Conservation (phyloP, 2,113 vertebrate species). For the Pelobates fuscus region DNA sequence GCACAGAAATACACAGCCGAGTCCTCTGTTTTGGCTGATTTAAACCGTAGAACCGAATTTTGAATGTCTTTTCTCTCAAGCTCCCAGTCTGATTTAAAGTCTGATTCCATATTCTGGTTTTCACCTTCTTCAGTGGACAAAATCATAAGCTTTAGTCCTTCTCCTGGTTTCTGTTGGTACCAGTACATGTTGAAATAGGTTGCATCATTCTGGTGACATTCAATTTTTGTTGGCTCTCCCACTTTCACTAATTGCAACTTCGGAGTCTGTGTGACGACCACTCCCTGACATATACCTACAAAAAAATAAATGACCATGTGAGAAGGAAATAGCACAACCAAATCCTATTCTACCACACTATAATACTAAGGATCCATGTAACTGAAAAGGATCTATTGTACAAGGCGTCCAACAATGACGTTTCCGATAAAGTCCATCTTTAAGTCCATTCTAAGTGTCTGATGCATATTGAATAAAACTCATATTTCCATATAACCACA, state of each 20-base stretch:
- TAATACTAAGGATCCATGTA: too few relatives aligned
- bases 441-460: too few relatives aligned
- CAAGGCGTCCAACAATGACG: too few relatives aligned
- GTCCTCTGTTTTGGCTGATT: background rate
- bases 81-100: background rate
- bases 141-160: constrained; percentile 17
- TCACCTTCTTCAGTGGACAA: background rate
- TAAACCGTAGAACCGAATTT: background rate
- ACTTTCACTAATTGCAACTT: background rate
- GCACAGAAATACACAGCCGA: constrained; percentile 27
- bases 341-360: too few relatives aligned
- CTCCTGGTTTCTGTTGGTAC: constrained; percentile 20
- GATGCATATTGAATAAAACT: too few relatives aligned
- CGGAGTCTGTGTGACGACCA: background rate
- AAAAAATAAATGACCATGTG: too few relatives aligned
- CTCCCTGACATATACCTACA: background rate
- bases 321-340: too few relatives aligned
- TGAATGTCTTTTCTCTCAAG: background rate
- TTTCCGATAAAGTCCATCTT: too few relatives aligned
- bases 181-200: constrained; percentile 12
- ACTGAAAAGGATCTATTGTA: too few relatives aligned
- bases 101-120: background rate
- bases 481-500: too few relatives aligned
- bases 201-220: background rate
- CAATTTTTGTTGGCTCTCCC: background rate